A percentile compares a stretch with the other conserved stretches of the same genome.
phyloP scores from a whole-genome alignment of 2,797 vertebrate genomes.

The Eulemur mongoz region DNA sequence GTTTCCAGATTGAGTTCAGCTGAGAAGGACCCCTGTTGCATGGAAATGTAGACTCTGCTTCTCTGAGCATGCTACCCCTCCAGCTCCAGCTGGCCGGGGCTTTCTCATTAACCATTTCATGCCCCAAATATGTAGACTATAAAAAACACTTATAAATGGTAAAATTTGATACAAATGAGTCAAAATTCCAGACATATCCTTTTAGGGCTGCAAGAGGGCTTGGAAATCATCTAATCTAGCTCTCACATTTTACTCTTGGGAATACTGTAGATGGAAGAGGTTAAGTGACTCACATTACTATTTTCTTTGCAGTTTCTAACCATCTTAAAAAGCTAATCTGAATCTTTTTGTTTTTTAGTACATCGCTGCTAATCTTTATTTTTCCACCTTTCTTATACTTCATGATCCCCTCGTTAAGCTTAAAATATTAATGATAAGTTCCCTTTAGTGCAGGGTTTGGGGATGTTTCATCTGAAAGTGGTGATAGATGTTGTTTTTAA shows the following conservation, averaged over 20 bases:
- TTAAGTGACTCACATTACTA: not conserved
- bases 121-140: not conserved
- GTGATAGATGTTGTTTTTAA: not conserved
- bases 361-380: not conserved
- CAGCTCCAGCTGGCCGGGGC: not conserved
- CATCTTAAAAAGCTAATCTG: not conserved
- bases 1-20: not conserved
- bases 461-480: not conserved
- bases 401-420: not conserved
- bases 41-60: not conserved
- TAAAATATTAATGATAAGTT: not conserved
- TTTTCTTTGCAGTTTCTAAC: not conserved
- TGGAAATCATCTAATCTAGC: not conserved
- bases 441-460: not conserved
- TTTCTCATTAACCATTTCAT: not conserved
- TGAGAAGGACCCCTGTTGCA: not conserved
- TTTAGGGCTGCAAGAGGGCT: not conserved
- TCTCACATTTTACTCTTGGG: not conserved
- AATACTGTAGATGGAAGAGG: not conserved
- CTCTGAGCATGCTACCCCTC: fast-evolving
- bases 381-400: not conserved
- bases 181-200: not conserved
- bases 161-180: not conserved
- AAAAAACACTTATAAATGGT: not conserved
- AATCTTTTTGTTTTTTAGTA: not conserved